Conservation (phyloP, 2,113 vertebrate genomes). For the Colaptes auratus region DNA sequence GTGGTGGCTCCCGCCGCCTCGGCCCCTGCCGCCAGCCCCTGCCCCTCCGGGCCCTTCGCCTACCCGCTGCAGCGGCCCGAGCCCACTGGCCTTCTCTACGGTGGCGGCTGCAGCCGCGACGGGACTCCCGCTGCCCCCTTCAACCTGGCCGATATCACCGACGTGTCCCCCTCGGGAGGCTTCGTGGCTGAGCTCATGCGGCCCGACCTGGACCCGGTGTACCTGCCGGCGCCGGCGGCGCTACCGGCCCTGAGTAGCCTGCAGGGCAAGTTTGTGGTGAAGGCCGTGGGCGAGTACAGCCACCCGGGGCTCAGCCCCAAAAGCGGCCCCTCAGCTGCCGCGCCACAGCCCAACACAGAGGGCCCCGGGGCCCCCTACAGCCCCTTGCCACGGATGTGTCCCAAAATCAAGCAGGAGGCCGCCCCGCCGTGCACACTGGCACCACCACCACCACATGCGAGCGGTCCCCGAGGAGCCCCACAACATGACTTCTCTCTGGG, state of each 20-base stretch:
- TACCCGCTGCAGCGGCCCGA: constrained; percentile 61
- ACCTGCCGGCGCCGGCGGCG: constrained; percentile 82
- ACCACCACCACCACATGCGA: constrained; percentile 68
- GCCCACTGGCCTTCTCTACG: constrained; percentile 79
- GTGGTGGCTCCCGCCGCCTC: constrained; percentile 64
- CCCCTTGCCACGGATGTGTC: constrained; percentile 73
- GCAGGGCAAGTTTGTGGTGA: constrained; percentile 92
- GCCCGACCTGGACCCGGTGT: constrained; percentile 92
- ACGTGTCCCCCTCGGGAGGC: constrained; percentile 92
- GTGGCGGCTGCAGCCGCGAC: constrained; percentile 70
- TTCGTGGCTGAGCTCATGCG: constrained; percentile 95
- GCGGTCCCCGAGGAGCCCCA: constrained; percentile 75
- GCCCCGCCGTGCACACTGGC: constrained; percentile 82
- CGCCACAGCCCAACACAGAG: constrained; percentile 72
- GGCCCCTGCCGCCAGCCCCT: constrained; percentile 70
- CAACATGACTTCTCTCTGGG: constrained; percentile 82
- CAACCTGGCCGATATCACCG: constrained; percentile 90
- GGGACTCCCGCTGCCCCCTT: constrained; percentile 59
- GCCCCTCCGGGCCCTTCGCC: constrained; percentile 46
- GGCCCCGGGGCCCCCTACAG: constrained; percentile 63
- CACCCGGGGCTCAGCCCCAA: constrained; percentile 82
- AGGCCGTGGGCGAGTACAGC: constrained; percentile 87
- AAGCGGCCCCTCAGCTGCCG: constrained; percentile 54
- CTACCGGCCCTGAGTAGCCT: constrained; percentile 73
- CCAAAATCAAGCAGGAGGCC: constrained; percentile 91